Base-by-base conservation (phyloP, 2,113 vertebrate species). In the Cepphus grylle region DNA sequence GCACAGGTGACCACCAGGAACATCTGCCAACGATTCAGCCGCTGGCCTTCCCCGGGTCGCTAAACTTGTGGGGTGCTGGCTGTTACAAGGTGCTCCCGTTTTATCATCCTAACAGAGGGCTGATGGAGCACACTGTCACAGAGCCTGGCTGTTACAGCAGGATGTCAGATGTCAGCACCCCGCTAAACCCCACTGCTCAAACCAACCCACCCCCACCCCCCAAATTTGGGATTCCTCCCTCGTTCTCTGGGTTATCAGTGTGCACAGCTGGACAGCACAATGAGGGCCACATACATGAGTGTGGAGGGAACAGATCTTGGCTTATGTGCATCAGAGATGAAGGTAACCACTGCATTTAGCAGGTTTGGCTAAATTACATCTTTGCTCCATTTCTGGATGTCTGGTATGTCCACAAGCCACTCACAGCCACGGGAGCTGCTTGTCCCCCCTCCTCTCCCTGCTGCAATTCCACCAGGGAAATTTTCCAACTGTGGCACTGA, bases 221-320 rank as follows among this genome's bases (percentile, higher is more conserved):
- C 5, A 0, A 16, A 36, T 8, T 26, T 45, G 17, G 63, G 53
- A 36, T 45, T 27, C 36, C 27, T 36, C 26, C 56, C 56, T 25
- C 1, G 1, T 5, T 63, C 59, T 47, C 13, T 9, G 59, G 25
- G 10, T 26, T 21, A n/a, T 22, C 6, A 2, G 26, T 21, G 42
- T 5, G 36, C 36, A 2, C 30, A 17, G 42, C 0, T 12, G 17
- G 32, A 13, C 43, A 9, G 86, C 50, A 12, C 40, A 32, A 50
- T 0, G 10, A 38, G 59, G 6, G 40, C 49, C 49, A 21, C 2
- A 7, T 6, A 29, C 20, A 4, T 1, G 42, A 32, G 29, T 3
- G 17, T 14, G 36, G 17, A 26, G 30, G 17, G 29, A 32, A 27
- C 16, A 21, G 21, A 25, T 5, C 34, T 5, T 26, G 42, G 50